Evolutionary conservation across 1,140 invertebrate species (phyloP).

Genomic region (Tribolium castaneum): DNA sequence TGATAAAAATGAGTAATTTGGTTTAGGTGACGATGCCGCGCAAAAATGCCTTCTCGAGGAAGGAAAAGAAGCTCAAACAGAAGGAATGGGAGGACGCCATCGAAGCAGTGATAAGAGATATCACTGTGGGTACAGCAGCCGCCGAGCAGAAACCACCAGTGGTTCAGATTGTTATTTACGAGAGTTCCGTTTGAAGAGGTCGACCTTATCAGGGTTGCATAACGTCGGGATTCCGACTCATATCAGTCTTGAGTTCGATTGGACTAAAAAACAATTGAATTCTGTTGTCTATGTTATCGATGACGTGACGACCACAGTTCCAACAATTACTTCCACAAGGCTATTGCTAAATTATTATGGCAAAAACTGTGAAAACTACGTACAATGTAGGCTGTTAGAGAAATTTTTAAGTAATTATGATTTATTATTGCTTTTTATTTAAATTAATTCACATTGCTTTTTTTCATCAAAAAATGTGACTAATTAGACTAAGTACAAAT

Average conservation of each 20-base stretch:
- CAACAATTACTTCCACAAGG: no score
- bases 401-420: no score
- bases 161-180: conserved; percentile 87
- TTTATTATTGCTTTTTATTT: no score
- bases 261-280: background rate
- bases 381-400: no score
- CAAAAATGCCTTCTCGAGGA: conserved; percentile 53
- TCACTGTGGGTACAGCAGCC: conserved; percentile 67
- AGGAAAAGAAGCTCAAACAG: conserved; percentile 61
- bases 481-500: no score
- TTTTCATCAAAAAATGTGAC: no score
- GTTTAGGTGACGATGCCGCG: conserved; percentile 69
- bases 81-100: conserved; percentile 78
- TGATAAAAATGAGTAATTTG: background rate
- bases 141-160: conserved; percentile 71
- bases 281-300: background rate
- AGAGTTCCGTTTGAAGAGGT: conserved; percentile 72
- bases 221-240: conserved; percentile 6
- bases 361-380: no score
- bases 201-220: conserved; percentile 18
- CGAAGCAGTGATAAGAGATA: conserved; percentile 77
- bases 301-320: background rate
- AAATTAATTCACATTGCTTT: no score
- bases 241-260: background rate
- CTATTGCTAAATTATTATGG: no score